Conservation (phyloP, 2,113 vertebrate species). For the Zosterops japonicus region DNA sequence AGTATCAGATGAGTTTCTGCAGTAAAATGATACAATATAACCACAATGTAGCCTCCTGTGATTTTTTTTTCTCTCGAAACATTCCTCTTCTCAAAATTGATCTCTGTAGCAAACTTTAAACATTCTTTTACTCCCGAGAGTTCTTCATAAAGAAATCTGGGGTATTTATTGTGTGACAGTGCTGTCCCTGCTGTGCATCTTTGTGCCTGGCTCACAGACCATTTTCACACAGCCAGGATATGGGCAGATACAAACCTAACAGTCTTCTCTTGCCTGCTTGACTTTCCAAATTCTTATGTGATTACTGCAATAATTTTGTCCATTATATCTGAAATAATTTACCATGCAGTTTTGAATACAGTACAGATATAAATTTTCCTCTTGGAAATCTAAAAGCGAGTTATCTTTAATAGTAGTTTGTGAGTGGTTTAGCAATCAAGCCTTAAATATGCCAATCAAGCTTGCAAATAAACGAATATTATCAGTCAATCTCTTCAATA, state of each 20-base stretch:
- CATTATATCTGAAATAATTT: not conserved
- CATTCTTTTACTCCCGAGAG: not conserved
- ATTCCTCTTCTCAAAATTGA: not conserved
- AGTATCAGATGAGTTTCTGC: not conserved
- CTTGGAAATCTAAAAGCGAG: not conserved
- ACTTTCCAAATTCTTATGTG: not conserved
- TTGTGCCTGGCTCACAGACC: not conserved
- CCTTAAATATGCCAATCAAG: not conserved
- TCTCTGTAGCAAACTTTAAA: not conserved
- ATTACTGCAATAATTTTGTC: not conserved
- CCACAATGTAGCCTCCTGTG: not conserved
- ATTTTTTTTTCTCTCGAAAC: not conserved
- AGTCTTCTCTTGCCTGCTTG: not conserved
- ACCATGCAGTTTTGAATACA: not conserved
- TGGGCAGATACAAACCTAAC: not conserved
- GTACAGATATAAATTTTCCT: not conserved
- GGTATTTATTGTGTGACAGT: not conserved
- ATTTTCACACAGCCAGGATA: not conserved
- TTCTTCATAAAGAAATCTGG: not conserved
- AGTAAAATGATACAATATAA: not conserved
- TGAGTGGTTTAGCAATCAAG: not conserved
- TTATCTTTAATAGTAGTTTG: not conserved
- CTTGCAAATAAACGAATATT: not conserved
- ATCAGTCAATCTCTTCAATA: not conserved
- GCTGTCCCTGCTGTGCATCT: not conserved